A percentile compares a stretch with the other conserved stretches of the same genome.
Conservation (phyloP, 2,888 invertebrate genomes). For the Meloe dianella region DNA sequence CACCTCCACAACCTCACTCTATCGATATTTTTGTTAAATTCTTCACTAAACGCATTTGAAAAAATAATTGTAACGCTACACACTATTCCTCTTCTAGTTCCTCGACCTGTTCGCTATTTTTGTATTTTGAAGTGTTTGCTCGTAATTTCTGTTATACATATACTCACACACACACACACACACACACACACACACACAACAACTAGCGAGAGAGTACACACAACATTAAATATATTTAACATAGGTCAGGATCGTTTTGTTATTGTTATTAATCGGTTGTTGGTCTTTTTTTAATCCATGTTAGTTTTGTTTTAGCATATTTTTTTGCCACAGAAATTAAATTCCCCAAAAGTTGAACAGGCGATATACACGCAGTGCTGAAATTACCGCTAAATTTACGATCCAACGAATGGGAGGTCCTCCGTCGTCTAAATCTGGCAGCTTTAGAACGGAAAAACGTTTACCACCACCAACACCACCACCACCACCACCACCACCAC, state of each 20-base stretch:
- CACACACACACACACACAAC: not conserved
- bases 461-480: not conserved
- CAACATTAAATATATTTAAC: constrained; percentile 8
- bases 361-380: not conserved
- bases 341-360: not conserved
- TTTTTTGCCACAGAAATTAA: no score
- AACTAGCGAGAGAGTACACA: constrained; percentile 1
- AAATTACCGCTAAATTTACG: constrained; percentile 1
- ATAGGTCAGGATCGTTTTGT: constrained; percentile 10
- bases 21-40: constrained; percentile 4
- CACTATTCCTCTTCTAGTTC: constrained; percentile 4
- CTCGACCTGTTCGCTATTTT: constrained; percentile 13
- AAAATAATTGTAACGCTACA: not conserved
- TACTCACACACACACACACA: not conserved
- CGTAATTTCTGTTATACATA: constrained; percentile 10
- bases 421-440: not conserved
- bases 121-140: constrained; percentile 8
- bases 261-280: not conserved
- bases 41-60: not conserved
- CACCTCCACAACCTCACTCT: not conserved
- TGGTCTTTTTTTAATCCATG: not conserved
- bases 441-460: not conserved
- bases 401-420: not conserved
- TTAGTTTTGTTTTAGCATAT: not conserved
- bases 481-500: not conserved